Evolutionary conservation across 35 echinoderm and acorn worm species (phyloP).

Genomic region (Anneissia japonica): DNA sequence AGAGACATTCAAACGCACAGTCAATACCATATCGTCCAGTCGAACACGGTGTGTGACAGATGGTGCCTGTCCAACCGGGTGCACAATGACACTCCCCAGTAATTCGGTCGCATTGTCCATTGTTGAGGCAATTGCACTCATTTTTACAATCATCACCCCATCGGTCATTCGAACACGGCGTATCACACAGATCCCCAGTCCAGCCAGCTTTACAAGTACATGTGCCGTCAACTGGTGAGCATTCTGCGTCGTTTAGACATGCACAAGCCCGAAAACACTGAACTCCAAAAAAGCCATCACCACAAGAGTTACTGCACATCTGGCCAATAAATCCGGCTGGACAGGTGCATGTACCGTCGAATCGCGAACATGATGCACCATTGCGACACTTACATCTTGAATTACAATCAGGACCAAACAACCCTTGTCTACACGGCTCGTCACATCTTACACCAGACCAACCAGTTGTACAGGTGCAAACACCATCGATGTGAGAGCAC

Average conservation of each 20-base stretch:
- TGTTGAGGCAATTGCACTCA: slow-evolving; percentile 53
- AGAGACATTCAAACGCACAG: slow-evolving; percentile 48
- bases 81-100: slow-evolving; percentile 58
- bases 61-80: slow-evolving; percentile 55
- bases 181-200: slow-evolving; percentile 47
- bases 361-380: slow-evolving; percentile 26
- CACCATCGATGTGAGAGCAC: slow-evolving; percentile 6
- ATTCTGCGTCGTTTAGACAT: slow-evolving; percentile 57
- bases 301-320: slow-evolving; percentile 23
- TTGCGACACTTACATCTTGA: slow-evolving; percentile 24
- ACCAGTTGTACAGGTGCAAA: slow-evolving; percentile 21
- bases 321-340: slow-evolving; percentile 34
- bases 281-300: slow-evolving; percentile 13
- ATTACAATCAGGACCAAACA: slow-evolving; percentile 17
- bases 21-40: slow-evolving; percentile 35
- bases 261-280: slow-evolving; percentile 33
- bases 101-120: slow-evolving; percentile 35
- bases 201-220: slow-evolving; percentile 67
- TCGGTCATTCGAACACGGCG: slow-evolving; percentile 27
- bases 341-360: slow-evolving; percentile 60
- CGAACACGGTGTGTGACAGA: slow-evolving; percentile 47
- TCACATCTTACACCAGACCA: slow-evolving; percentile 32
- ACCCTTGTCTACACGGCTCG: slow-evolving; percentile 13
- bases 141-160: slow-evolving; percentile 53
- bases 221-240: slow-evolving; percentile 49